Percentiles rank a stretch among this genome's conserved stretches.
Conservation (phyloP, 1,140 invertebrate species). For the Trialeurodes vaporariorum region DNA sequence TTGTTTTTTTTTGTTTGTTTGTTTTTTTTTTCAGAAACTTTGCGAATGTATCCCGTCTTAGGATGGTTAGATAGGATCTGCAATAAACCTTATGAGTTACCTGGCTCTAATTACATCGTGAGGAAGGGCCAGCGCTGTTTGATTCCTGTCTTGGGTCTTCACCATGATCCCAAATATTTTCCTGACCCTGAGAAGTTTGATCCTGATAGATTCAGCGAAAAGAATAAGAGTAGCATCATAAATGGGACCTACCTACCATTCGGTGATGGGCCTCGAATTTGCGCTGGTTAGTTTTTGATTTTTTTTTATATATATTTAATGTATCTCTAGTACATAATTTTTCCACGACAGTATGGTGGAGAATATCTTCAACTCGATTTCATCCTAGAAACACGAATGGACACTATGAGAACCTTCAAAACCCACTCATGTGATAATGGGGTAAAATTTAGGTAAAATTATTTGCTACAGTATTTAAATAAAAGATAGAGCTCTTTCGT, state of each 20-base stretch:
- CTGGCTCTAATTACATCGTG: constrained; percentile 41
- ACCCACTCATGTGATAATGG: no score
- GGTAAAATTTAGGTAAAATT: no score
- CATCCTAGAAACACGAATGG: no score
- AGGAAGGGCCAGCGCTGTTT: constrained; percentile 45
- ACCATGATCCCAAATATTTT: constrained; percentile 37
- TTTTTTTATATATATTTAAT: no score
- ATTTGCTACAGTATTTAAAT: no score
- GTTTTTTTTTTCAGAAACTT: constrained; percentile 14
- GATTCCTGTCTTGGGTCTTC: constrained; percentile 48
- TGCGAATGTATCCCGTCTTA: constrained; percentile 34
- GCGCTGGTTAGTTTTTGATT: constrained; percentile 45
- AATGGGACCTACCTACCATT: constrained; percentile 54
- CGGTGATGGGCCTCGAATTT: constrained; percentile 60
- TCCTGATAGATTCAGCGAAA: constrained; percentile 43
- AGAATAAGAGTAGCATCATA: constrained; percentile 33
- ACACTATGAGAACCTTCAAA: no score
- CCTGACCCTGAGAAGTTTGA: constrained; percentile 43
- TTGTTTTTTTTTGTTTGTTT: no score
- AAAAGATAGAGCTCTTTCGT: no score
- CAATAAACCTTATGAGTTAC: constrained; percentile 38
- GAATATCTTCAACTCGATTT: no score
- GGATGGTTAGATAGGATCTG: constrained; percentile 34
- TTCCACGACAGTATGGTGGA: no score
- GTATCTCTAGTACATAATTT: no score